These are phyloP conservation scores for Chrysomela aeneicollis DNA, from an alignment of 2,888 invertebrate species.

Conservation along the genomic window DNA sequence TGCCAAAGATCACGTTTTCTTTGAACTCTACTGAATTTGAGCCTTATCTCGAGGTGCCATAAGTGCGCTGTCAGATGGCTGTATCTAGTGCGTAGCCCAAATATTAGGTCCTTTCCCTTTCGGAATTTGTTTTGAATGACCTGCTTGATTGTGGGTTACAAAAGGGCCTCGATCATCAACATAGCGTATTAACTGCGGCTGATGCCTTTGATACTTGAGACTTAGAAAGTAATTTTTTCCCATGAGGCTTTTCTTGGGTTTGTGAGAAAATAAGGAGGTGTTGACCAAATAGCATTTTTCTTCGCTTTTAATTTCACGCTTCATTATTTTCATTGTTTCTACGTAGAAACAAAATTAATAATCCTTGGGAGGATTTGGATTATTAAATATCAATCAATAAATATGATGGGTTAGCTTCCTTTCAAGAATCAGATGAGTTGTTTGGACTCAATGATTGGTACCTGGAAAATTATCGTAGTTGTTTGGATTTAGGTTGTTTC, in stretches of 20 bases:
- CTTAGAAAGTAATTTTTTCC: background rate
- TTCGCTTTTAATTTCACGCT: background rate
- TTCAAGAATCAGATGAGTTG: too few relatives aligned
- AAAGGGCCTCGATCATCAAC: slow-evolving; percentile 26
- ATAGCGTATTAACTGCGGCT: slow-evolving; percentile 21
- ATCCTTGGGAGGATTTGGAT: too few relatives aligned
- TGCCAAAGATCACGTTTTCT: background rate
- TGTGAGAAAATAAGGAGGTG: background rate
- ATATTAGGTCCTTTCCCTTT: slow-evolving; percentile 26
- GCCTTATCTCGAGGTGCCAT: background rate
- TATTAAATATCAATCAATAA: too few relatives aligned
- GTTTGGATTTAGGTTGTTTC: too few relatives aligned
- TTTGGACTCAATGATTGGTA: too few relatives aligned
- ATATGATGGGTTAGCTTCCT: too few relatives aligned
- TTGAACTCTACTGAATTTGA: background rate
- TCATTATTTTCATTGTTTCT: background rate
- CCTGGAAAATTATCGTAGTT: too few relatives aligned
- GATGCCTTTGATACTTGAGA: background rate
- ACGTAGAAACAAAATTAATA: too few relatives aligned
- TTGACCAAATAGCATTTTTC: background rate
- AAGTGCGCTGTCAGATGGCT: background rate
- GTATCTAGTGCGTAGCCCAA: background rate
- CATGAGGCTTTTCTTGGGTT: background rate
- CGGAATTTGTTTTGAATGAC: slow-evolving; percentile 17
- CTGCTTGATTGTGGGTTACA: slow-evolving; percentile 20